Percentiles rank a stretch among this genome's conserved stretches.
Evolutionary conservation across 2,888 invertebrate genomes (phyloP).

Genomic region (Parnassius apollo): DNA sequence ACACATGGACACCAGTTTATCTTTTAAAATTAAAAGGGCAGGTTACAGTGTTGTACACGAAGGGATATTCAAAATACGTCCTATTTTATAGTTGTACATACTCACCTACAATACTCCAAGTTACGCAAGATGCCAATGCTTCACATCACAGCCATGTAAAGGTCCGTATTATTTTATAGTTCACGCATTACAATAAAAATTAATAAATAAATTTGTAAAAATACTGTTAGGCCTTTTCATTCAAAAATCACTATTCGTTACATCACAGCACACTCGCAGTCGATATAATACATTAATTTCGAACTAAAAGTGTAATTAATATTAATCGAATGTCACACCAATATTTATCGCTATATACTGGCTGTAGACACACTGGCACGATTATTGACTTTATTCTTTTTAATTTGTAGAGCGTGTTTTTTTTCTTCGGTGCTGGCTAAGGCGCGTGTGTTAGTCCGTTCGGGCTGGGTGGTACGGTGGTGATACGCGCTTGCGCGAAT

Average conservation of each 20-base stretch:
- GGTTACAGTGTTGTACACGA: no score
- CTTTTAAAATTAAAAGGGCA: no score
- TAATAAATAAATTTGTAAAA: not conserved
- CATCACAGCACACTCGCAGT: constrained; percentile 22
- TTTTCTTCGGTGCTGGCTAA: constrained; percentile 29
- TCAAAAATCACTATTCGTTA: constrained; percentile 23
- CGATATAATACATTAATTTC: not conserved
- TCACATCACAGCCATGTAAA: not conserved
- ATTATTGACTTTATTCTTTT: constrained; percentile 22
- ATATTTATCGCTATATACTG: constrained; percentile 5
- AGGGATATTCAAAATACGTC: no score
- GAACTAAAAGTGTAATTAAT: not conserved
- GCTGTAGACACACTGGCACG: not conserved
- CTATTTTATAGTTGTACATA: not conserved
- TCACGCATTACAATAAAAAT: constrained; percentile 4
- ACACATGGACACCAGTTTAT: no score
- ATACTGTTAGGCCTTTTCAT: constrained; percentile 18
- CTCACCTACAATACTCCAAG: constrained; percentile 14
- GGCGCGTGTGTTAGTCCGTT: constrained; percentile 33
- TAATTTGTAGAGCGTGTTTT: constrained; percentile 27
- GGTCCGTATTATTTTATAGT: not conserved
- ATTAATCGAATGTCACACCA: not conserved
- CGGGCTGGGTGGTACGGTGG: constrained; percentile 52
- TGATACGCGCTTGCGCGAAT: constrained; percentile 62
- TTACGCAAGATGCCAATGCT: constrained; percentile 17